These are phyloP conservation scores for Lepidurus couesii DNA, from an alignment of 1,140 invertebrate species.

Conservation along the genomic window DNA sequence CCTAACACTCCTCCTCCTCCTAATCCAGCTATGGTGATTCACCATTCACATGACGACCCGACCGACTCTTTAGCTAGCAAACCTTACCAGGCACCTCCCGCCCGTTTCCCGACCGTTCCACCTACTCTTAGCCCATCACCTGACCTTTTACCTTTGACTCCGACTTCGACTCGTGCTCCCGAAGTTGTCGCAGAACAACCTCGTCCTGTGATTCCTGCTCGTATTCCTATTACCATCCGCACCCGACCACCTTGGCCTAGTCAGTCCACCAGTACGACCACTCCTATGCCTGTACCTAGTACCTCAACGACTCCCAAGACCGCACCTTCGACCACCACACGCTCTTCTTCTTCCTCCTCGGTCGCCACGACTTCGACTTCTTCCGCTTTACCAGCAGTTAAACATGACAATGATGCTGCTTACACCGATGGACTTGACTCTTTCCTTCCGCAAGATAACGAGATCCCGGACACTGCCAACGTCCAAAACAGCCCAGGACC, in stretches of 20 bases:
- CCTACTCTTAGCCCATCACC: constrained; percentile 34
- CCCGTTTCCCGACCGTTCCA: constrained; percentile 39
- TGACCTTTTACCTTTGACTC: not conserved
- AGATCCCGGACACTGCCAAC: constrained; percentile 52
- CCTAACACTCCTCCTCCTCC: not conserved
- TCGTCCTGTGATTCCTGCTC: not conserved
- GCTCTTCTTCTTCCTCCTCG: constrained; percentile 27
- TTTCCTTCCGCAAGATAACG: constrained; percentile 46
- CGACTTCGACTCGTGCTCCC: not conserved
- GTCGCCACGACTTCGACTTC: not conserved
- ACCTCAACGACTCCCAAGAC: constrained; percentile 40
- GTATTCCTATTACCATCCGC: not conserved
- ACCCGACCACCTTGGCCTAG: not conserved
- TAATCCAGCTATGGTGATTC: not conserved
- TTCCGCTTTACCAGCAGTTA: constrained; percentile 23
- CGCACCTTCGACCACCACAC: constrained; percentile 1
- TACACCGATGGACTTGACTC: constrained; percentile 31
- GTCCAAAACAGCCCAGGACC: constrained; percentile 50
- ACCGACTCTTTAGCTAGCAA: not conserved
- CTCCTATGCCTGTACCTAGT: constrained; percentile 29
- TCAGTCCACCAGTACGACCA: constrained; percentile 38
- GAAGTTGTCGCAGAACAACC: not conserved
- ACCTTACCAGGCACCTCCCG: constrained; percentile 36
- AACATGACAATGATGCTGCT: constrained; percentile 27
- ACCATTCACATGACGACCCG: constrained; percentile 6